Base-by-base conservation (phyloP, 2,888 invertebrate species). In the Lypha dubia region DNA sequence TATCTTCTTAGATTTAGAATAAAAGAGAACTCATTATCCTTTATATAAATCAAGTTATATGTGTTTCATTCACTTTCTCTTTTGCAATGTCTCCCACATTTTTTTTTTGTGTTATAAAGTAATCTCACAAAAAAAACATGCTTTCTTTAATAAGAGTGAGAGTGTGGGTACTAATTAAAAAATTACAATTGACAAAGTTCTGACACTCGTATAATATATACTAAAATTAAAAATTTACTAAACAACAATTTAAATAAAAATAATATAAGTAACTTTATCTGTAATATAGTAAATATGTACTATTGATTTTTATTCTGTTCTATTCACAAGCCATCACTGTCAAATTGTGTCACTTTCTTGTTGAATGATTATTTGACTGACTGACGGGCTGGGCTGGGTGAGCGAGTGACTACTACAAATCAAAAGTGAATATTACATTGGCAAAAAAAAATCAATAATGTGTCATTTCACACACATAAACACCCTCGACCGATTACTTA, bases 361-460 rank as follows among this genome's bases (percentile, higher is more conserved):
- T 71, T 79, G 35, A 74, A 15, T 60, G 46, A 67, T 73, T 71
- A 28, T 58, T 49, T 65, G 56, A 60, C 58, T 80, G 58, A 44
- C 35, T 53, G 62, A 63, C 15, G n/a, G n/a, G n/a, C n/a, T n/a
- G n/a, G n/a, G n/a, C n/a, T n/a, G n/a, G n/a, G n/a, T 58, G 58
- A 58, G 0, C 46, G 68, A 68, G 60, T 79, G 71, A 73, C 63
- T 75, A 60, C 49, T 51, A 75, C 65, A 83, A 74, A 79, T 63
- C 79, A 79, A 83, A 83, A 71, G 70, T 71, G 77, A 83, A 73
- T 71, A 77, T 77, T 67, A 70, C 49, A 83, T 22, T 77, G 79
- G 56, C 74, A 75, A 62, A 70, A 83, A 67, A 74, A 79, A 83
- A 83, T 83, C 83, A 83, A 83, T 83, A 79, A 83, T 65, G 62